These are phyloP conservation scores for Mugil cephalus DNA, from an alignment of 2,113 vertebrate species.

Conservation along the genomic window DNA sequence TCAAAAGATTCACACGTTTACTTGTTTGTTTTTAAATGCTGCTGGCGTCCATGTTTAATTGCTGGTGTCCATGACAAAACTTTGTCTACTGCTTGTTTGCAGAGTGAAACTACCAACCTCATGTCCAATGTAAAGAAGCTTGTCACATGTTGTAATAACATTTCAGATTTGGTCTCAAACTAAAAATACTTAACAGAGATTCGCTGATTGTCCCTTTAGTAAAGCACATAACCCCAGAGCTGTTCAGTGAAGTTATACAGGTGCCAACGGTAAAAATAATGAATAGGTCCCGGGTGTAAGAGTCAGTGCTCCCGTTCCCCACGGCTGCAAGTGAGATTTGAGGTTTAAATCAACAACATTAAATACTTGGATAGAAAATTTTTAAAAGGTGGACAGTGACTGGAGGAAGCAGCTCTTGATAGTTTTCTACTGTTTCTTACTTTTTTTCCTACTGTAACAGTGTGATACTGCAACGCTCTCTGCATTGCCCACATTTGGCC, in stretches of 20 bases:
- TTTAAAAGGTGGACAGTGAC: conserved; percentile 29
- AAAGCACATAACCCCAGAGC: conserved; percentile 50
- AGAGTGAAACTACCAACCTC: background rate
- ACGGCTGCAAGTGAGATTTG: conserved; percentile 39
- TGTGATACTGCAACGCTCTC: background rate
- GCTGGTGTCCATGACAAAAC: background rate
- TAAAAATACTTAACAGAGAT: conserved; percentile 54
- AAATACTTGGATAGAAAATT: conserved; percentile 12
- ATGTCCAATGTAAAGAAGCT: conserved; percentile 31
- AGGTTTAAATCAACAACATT: conserved; percentile 58
- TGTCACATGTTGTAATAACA: conserved; percentile 32
- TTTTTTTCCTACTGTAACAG: conserved; percentile 3
- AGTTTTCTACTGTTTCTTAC: conserved; percentile 6
- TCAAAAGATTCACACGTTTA: too few species aligned
- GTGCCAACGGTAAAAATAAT: conserved; percentile 71
- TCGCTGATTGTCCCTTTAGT: conserved; percentile 55
- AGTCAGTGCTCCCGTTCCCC: conserved; percentile 16
- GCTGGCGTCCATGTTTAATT: too few species aligned
- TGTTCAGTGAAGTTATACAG: conserved; percentile 55
- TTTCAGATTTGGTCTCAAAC: conserved; percentile 51
- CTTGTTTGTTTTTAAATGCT: too few species aligned
- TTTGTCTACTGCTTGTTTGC: conserved; percentile 3
- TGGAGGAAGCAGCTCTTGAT: background rate
- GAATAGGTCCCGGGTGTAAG: conserved; percentile 56
- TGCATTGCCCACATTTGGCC: background rate